These are phyloP conservation scores for Chiridota heheva DNA, from an alignment of 35 echinoderm and acorn worm genomes.

Conservation along the genomic window DNA sequence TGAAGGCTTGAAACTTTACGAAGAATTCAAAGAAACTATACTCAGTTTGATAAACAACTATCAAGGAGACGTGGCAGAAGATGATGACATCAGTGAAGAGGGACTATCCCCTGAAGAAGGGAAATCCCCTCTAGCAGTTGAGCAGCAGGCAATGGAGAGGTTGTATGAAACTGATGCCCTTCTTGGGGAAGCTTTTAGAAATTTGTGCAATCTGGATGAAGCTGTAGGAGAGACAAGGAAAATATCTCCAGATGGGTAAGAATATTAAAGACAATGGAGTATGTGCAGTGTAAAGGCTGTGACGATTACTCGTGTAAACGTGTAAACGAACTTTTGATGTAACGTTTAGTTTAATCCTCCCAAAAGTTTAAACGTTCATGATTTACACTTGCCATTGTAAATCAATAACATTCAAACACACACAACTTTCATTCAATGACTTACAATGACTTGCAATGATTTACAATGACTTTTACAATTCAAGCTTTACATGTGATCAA, in stretches of 20 bases:
- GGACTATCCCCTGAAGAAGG: background rate
- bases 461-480: too few species aligned
- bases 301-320: too few species aligned
- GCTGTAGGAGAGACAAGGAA: background rate
- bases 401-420: too few species aligned
- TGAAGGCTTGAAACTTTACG: slow-evolving; percentile 3
- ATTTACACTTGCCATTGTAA: too few species aligned
- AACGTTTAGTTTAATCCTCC: too few species aligned
- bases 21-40: slow-evolving; percentile 4
- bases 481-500: too few species aligned
- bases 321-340: too few species aligned
- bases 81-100: background rate
- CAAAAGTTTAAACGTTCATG: too few species aligned
- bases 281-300: too few species aligned
- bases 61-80: background rate
- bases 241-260: background rate
- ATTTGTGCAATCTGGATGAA: background rate
- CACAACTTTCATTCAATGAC: too few species aligned
- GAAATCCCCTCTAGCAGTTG: background rate
- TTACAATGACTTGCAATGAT: too few species aligned
- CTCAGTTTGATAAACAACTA: slow-evolving; percentile 8
- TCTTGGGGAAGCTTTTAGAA: background rate
- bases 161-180: background rate
- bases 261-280: too few species aligned
- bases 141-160: background rate